Conservation (phyloP, 2,888 invertebrate species). For the Temnothorax rugatulus region DNA sequence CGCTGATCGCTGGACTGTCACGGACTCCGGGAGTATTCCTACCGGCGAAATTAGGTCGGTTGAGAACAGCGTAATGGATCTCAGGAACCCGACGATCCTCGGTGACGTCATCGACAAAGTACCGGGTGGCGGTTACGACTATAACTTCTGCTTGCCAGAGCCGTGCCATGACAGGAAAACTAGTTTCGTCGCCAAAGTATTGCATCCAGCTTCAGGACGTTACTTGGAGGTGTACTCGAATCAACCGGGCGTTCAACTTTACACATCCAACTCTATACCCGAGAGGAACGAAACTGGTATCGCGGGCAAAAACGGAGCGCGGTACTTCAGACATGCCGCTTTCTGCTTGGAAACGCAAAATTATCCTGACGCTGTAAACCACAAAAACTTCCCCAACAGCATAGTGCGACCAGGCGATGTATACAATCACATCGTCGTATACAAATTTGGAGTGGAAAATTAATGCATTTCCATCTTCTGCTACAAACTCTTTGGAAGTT, state of each 20-base stretch:
- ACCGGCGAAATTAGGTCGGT: slow-evolving; percentile 92
- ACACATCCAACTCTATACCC: slow-evolving; percentile 93
- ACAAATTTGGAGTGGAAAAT: slow-evolving; percentile 90
- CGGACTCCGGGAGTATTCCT: slow-evolving; percentile 91
- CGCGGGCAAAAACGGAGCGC: slow-evolving; percentile 90
- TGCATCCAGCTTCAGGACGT: slow-evolving; percentile 91
- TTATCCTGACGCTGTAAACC: slow-evolving; percentile 96
- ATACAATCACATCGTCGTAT: slow-evolving; percentile 91
- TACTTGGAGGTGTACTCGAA: slow-evolving; percentile 93
- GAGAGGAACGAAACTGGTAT: slow-evolving; percentile 86
- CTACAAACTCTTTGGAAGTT: not conserved
- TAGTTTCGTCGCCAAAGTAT: slow-evolving; percentile 90
- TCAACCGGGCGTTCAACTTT: slow-evolving; percentile 96
- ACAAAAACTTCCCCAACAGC: slow-evolving; percentile 87
- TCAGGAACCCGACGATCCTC: slow-evolving; percentile 90
- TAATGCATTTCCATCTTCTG: slow-evolving; percentile 1
- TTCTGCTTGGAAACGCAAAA: slow-evolving; percentile 97
- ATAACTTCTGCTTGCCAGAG: slow-evolving; percentile 91
- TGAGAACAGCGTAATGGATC: slow-evolving; percentile 91
- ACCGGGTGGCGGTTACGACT: slow-evolving; percentile 92
- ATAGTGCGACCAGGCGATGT: slow-evolving; percentile 91
- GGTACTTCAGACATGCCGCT: slow-evolving; percentile 92
- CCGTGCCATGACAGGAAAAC: slow-evolving; percentile 80
- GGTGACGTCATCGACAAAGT: slow-evolving; percentile 90
- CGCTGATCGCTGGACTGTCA: slow-evolving; percentile 92